A percentile compares a stretch with the other conserved stretches of the same genome.
These are phyloP conservation scores for Calycopis cecrops DNA, from an alignment of 1,140 invertebrate genomes.

Conservation along the genomic window DNA sequence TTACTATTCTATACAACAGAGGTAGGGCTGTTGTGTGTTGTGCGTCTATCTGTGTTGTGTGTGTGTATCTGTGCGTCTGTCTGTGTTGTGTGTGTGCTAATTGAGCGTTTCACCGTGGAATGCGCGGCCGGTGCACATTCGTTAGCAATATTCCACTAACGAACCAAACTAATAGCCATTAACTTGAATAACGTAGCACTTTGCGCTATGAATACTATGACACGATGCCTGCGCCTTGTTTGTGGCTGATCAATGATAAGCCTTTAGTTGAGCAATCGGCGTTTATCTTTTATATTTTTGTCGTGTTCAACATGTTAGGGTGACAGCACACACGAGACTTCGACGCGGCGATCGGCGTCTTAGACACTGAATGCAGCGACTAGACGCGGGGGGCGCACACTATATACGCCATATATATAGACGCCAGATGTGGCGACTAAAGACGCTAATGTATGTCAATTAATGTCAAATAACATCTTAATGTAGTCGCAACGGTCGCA, in stretches of 20 bases:
- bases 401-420: no score
- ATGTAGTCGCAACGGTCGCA: no score
- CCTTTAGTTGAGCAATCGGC: no score
- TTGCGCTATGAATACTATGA: slow-evolving; percentile 51
- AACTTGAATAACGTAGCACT: slow-evolving; percentile 69
- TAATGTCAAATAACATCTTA: no score
- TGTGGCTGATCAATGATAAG: background rate
- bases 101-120: slow-evolving; percentile 63
- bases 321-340: no score
- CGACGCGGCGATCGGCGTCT: no score
- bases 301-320: no score
- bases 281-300: no score
- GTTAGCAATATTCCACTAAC: slow-evolving; percentile 72
- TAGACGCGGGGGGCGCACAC: no score
- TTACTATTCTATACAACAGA: slow-evolving; percentile 49
- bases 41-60: slow-evolving; percentile 27
- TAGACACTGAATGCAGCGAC: no score
- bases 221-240: slow-evolving; percentile 35
- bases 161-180: slow-evolving; percentile 72
- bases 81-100: slow-evolving; percentile 31
- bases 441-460: no score
- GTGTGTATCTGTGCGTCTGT: slow-evolving; percentile 12
- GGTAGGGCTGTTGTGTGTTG: slow-evolving; percentile 33
- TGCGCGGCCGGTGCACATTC: slow-evolving; percentile 57
- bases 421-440: no score